Evolutionary conservation across 2,113 vertebrate species (phyloP).

Genomic region (Neogobius melanostomus): DNA sequence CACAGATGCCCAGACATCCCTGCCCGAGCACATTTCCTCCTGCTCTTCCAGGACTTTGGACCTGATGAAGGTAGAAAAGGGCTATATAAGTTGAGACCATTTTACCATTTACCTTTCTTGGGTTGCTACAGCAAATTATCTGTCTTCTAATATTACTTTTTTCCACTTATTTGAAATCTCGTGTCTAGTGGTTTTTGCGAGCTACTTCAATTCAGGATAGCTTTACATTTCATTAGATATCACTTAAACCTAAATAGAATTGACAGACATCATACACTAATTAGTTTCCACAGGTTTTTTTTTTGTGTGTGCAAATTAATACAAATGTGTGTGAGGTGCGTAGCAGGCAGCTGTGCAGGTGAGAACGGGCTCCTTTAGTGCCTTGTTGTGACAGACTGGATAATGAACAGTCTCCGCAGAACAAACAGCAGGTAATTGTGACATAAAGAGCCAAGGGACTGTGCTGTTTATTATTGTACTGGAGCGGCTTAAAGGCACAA

Average conservation of each 20-base stretch:
- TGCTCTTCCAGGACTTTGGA: too few species aligned
- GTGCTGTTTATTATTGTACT: conserved; percentile 15
- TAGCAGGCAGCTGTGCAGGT: conserved; percentile 24
- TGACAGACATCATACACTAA: background rate
- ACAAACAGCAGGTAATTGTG: conserved; percentile 13
- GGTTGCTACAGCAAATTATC: too few species aligned
- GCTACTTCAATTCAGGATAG: background rate
- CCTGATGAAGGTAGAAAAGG: too few species aligned
- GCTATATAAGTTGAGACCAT: too few species aligned
- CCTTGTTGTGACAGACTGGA: conserved; percentile 19
- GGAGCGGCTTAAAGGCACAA: background rate
- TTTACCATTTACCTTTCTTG: too few species aligned
- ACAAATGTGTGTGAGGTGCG: conserved; percentile 7
- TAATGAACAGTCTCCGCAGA: conserved; percentile 26
- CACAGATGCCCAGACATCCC: too few species aligned
- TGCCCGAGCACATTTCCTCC: too few species aligned
- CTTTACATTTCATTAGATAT: background rate
- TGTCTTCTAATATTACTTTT: too few species aligned
- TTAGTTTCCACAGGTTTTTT: background rate
- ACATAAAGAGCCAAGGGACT: conserved; percentile 3
- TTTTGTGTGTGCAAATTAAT: background rate
- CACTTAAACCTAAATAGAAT: conserved; percentile 9
- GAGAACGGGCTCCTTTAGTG: conserved; percentile 6
- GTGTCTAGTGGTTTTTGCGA: background rate
- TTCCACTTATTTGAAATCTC: too few species aligned